phyloP scores from a whole-genome alignment of 2,797 vertebrate genomes.

The Coregonus suidteri region DNA sequence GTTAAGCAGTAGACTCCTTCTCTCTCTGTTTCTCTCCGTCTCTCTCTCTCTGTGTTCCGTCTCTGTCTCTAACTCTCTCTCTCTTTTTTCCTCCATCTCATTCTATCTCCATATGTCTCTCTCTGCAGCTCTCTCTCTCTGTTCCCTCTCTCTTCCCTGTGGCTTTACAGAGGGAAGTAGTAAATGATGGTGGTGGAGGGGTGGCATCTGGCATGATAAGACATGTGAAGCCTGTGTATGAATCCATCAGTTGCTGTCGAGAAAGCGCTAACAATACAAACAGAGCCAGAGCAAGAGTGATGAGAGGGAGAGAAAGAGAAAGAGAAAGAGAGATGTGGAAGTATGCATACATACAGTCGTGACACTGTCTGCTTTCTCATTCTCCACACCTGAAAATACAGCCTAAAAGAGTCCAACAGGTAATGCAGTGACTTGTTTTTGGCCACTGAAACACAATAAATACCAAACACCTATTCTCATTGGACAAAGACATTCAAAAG shows the following conservation, averaged over 20 bases:
- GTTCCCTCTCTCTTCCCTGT: neutral
- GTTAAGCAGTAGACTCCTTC: slow-evolving; percentile 36
- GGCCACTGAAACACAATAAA: too few relatives aligned
- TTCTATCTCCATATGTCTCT: too few relatives aligned
- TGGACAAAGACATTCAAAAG: too few relatives aligned
- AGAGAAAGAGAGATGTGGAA: neutral
- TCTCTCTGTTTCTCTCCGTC: neutral
- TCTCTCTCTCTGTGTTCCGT: too few relatives aligned
- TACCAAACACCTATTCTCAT: too few relatives aligned
- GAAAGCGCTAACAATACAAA: too few relatives aligned
- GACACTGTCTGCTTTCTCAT: too few relatives aligned
- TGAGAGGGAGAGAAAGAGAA: neutral
- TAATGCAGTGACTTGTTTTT: too few relatives aligned
- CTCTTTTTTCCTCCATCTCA: neutral
- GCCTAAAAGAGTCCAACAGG: too few relatives aligned
- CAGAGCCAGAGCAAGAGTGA: neutral
- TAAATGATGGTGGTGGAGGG: neutral
- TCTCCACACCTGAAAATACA: too few relatives aligned
- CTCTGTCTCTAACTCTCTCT: neutral
- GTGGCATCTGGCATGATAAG: neutral
- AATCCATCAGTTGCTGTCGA: neutral
- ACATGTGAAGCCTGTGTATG: neutral
- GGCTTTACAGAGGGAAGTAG: neutral
- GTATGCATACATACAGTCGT: neutral
- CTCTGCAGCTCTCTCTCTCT: neutral